Evolutionary conservation across 2,113 vertebrate genomes (phyloP).

Genomic region (Apodemus sylvaticus): DNA sequence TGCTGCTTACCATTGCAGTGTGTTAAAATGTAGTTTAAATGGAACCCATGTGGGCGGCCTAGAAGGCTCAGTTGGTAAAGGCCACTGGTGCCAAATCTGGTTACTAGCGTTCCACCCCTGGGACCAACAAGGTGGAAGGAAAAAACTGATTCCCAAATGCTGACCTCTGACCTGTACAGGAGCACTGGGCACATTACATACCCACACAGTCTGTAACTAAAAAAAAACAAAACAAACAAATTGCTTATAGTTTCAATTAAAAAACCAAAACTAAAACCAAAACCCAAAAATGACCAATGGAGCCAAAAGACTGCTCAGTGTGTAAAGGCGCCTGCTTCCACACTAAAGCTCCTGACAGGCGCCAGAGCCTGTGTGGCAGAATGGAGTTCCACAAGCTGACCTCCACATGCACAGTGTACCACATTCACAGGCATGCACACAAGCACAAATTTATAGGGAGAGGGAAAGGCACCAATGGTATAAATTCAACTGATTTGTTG

Average conservation of each 20-base stretch:
- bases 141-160: not conserved
- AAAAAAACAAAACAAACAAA: too few relatives aligned
- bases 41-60: too few relatives aligned
- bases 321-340: not conserved
- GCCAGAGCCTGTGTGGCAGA: not conserved
- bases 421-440: not conserved
- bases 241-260: not conserved
- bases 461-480: not conserved
- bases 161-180: not conserved
- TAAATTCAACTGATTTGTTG: not conserved
- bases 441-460: not conserved
- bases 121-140: not conserved
- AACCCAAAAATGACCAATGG: not conserved
- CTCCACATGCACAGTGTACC: not conserved
- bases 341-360: not conserved
- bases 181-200: not conserved
- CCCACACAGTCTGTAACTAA: not conserved
- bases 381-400: not conserved
- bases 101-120: too few relatives aligned
- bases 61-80: not conserved
- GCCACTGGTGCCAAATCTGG: not conserved
- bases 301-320: not conserved
- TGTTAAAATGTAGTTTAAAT: conserved; percentile 16
- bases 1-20: not conserved
- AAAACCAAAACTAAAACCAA: not conserved